These are phyloP conservation scores for Carposina sasakii DNA, from an alignment of 1,140 invertebrate species.

Conservation along the genomic window DNA sequence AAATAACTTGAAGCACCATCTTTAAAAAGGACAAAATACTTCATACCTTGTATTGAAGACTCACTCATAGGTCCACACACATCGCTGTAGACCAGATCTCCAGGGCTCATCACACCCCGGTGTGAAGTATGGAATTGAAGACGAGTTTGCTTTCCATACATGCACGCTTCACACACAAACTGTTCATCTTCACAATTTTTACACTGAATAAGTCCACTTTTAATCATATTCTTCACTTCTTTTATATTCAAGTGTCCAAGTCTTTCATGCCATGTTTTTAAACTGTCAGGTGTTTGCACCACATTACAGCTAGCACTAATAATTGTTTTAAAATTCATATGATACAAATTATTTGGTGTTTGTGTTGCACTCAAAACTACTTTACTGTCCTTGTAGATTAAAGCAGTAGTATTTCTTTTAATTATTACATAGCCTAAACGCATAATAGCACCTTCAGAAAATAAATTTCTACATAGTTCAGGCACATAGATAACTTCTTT, in stretches of 20 bases:
- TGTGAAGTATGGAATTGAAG: conserved; percentile 28
- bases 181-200: conserved; percentile 8
- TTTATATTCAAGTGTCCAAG: conserved; percentile 32
- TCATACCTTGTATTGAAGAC: conserved; percentile 43
- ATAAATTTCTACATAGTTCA: conserved; percentile 29
- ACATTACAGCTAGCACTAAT: conserved; percentile 18
- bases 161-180: conserved; percentile 50
- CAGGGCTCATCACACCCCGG: conserved; percentile 22
- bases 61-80: conserved; percentile 53
- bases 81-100: conserved; percentile 56
- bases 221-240: too few species aligned
- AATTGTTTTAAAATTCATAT: conserved; percentile 23
- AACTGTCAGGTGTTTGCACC: conserved; percentile 19
- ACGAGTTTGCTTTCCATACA: conserved; percentile 40
- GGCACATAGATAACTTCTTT: conserved; percentile 37
- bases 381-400: conserved; percentile 24
- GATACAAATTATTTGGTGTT: conserved; percentile 26
- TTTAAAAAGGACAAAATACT: conserved; percentile 62
- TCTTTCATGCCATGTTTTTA: conserved; percentile 33
- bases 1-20: conserved; percentile 52
- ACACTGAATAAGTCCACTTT: conserved; percentile 14
- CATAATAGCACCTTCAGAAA: conserved; percentile 37
- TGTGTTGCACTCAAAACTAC: conserved; percentile 20
- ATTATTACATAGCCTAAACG: conserved; percentile 19
- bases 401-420: conserved; percentile 17